Evolutionary conservation across 2,113 vertebrate genomes (phyloP).

Genomic region (Gallinago paraguaiae): DNA sequence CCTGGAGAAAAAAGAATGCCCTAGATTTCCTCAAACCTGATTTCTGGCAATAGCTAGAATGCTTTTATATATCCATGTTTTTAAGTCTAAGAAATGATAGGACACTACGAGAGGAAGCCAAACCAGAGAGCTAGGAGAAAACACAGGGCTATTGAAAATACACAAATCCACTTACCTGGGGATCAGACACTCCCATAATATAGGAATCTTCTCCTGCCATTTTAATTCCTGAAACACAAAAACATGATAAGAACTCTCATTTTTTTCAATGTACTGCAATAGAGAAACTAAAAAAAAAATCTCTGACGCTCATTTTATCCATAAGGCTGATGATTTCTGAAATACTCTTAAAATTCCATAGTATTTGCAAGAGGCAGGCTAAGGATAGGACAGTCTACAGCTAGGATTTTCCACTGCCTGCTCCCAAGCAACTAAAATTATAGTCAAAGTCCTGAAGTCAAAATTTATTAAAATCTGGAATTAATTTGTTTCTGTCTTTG

Average conservation of each 20-base stretch:
- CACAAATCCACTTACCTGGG: constrained; percentile 68
- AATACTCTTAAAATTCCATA: not conserved
- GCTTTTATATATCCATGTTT: not conserved
- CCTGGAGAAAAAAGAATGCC: not conserved
- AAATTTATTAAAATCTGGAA: not conserved
- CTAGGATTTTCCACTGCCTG: not conserved
- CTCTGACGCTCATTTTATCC: not conserved
- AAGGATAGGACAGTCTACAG: not conserved
- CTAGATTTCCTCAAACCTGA: not conserved
- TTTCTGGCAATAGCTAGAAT: not conserved
- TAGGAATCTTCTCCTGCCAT: constrained; percentile 78
- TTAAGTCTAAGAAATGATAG: not conserved
- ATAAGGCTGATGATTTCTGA: not conserved
- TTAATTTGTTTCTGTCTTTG: not conserved
- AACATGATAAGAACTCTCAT: not conserved
- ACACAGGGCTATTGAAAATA: not conserved
- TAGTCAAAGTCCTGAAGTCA: not conserved
- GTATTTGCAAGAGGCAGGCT: not conserved
- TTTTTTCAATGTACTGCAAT: not conserved
- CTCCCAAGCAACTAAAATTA: not conserved
- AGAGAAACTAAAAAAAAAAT: not conserved
- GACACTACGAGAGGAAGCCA: not conserved
- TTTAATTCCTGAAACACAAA: constrained; percentile 68
- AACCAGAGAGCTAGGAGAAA: not conserved
- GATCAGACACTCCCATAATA: constrained; percentile 70